Evolutionary conservation across 1,140 invertebrate genomes (phyloP).

Genomic region (Drosophila suzukii): DNA sequence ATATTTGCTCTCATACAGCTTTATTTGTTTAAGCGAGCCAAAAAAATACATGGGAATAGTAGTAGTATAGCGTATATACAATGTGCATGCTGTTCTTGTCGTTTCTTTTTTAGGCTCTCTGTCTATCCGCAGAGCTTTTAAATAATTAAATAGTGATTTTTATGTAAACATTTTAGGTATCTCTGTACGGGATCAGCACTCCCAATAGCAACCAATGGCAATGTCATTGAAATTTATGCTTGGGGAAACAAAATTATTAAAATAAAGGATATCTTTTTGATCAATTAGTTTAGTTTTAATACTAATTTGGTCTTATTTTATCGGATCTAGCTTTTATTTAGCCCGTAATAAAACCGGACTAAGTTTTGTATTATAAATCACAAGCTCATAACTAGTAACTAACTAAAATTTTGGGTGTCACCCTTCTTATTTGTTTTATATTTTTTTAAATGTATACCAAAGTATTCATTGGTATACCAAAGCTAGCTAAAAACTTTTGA

Average conservation of each 20-base stretch:
- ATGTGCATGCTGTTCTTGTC: constrained; percentile 3
- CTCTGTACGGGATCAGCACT: constrained; percentile 15
- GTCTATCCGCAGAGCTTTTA: constrained; percentile 48
- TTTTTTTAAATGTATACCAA: too few species aligned
- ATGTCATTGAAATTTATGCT: not conserved
- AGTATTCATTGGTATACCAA: too few species aligned
- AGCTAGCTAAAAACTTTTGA: too few species aligned
- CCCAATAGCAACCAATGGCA: constrained; percentile 24
- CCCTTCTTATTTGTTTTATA: too few species aligned
- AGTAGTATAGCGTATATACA: not conserved
- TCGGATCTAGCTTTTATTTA: too few species aligned
- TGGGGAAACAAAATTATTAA: not conserved
- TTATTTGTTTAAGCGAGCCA: constrained; percentile 42
- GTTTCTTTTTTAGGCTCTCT: constrained; percentile 11
- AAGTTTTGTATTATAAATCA: too few species aligned
- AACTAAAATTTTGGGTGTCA: too few species aligned
- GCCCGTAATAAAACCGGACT: too few species aligned
- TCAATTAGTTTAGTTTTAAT: not conserved
- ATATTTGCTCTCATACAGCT: constrained; percentile 67
- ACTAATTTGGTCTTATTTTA: too few species aligned
- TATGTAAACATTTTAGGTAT: constrained; percentile 61
- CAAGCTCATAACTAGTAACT: too few species aligned
- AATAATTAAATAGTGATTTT: constrained; percentile 78
- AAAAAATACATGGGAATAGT: constrained; percentile 41
- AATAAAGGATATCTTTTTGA: not conserved